Evolutionary conservation across 2,888 invertebrate species (phyloP).

Genomic region (Frankliniella fusca): DNA sequence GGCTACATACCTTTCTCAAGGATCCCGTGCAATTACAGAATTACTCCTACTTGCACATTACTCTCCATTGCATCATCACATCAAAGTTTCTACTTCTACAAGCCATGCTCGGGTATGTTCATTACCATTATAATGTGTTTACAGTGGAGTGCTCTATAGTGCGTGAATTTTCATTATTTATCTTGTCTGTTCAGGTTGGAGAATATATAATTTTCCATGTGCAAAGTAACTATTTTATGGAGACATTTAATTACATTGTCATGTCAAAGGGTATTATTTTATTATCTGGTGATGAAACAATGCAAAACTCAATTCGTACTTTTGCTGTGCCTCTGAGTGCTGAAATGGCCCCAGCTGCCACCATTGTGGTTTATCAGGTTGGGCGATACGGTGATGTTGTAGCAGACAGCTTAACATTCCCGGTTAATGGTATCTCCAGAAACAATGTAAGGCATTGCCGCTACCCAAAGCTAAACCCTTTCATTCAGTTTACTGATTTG

Average conservation of each 20-base stretch:
- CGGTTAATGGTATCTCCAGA: conserved; percentile 89
- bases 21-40: conserved; percentile 63
- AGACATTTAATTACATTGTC: conserved; percentile 83
- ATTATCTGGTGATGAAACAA: conserved; percentile 76
- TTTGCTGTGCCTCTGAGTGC: conserved; percentile 77
- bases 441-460: conserved; percentile 50
- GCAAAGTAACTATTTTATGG: conserved; percentile 83
- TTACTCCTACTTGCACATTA: conserved; percentile 70
- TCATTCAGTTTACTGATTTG: conserved; percentile 27
- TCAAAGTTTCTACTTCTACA: conserved; percentile 82
- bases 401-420: conserved; percentile 92
- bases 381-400: conserved; percentile 75
- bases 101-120: conserved; percentile 62
- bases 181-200: conserved; percentile 65
- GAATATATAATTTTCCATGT: conserved; percentile 94
- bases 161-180: conserved; percentile 33
- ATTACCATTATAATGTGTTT: not conserved
- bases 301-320: conserved; percentile 72
- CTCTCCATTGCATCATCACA: conserved; percentile 75
- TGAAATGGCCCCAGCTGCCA: conserved; percentile 90
- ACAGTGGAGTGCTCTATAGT: not conserved
- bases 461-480: not conserved
- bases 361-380: conserved; percentile 83
- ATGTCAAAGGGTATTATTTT: conserved; percentile 90
- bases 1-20: not conserved